Evolutionary conservation across 2,113 vertebrate species (phyloP).

Genomic region (Melospiza georgiana): DNA sequence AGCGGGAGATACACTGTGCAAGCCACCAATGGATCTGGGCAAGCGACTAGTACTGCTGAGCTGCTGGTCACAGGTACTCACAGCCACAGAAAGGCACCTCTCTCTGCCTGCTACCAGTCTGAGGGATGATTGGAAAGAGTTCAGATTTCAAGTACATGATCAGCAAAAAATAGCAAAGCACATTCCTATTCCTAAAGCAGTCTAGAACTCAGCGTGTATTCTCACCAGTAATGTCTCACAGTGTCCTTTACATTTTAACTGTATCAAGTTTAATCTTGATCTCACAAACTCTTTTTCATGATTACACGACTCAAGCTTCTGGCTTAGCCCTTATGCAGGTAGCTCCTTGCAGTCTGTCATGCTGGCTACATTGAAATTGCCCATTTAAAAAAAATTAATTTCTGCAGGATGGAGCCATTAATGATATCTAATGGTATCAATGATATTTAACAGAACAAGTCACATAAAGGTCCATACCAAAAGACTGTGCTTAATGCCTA

Average conservation of each 20-base stretch:
- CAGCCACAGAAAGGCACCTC: background rate
- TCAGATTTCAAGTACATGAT: background rate
- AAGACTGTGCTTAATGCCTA: background rate
- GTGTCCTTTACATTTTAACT: background rate
- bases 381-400: background rate
- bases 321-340: background rate
- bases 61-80: conserved; percentile 91
- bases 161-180: background rate
- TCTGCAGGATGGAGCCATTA: background rate
- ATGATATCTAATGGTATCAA: background rate
- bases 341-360: background rate
- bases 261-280: background rate
- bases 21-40: conserved; percentile 96
- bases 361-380: background rate
- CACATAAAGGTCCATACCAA: background rate
- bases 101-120: background rate
- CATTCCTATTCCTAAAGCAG: background rate
- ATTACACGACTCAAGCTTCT: background rate
- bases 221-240: background rate
- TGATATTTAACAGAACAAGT: background rate
- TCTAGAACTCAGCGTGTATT: background rate
- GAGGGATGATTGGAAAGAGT: background rate
- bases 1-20: conserved; percentile 92
- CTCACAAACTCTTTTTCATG: background rate
- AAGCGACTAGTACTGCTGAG: conserved; percentile 97